Evolutionary conservation across 2,888 invertebrate genomes (phyloP).

Genomic region (Acrobasis repandana): DNA sequence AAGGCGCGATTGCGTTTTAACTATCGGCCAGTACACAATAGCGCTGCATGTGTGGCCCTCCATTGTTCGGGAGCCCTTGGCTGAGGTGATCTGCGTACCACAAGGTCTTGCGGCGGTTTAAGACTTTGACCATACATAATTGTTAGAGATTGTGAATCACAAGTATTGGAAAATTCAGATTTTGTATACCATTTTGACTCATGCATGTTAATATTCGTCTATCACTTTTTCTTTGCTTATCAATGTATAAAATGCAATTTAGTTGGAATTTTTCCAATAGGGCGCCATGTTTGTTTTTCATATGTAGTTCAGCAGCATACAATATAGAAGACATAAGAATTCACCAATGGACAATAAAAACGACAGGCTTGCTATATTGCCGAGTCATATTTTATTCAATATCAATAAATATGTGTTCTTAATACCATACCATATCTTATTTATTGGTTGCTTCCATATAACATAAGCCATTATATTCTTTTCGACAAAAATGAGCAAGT

Average conservation of each 20-base stretch:
- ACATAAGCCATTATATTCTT: too few relatives aligned
- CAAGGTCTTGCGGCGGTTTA: constrained; percentile 19
- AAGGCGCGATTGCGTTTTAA: constrained; percentile 8
- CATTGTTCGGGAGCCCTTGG: constrained; percentile 18
- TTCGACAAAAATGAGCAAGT: too few relatives aligned
- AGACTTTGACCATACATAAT: constrained; percentile 7
- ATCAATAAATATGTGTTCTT: neutral
- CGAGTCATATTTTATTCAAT: neutral
- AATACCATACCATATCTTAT: neutral
- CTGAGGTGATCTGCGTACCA: constrained; percentile 13
- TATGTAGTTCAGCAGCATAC: neutral
- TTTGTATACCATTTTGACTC: too few relatives aligned
- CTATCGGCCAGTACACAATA: constrained; percentile 11
- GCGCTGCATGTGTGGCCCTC: constrained; percentile 16
- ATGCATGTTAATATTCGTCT: too few relatives aligned
- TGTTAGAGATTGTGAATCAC: neutral
- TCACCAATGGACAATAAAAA: neutral
- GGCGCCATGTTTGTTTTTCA: too few relatives aligned
- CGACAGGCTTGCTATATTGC: neutral
- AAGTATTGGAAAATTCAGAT: neutral
- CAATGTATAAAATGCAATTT: too few relatives aligned
- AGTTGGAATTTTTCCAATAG: too few relatives aligned
- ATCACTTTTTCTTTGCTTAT: too few relatives aligned
- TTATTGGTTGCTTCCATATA: neutral
- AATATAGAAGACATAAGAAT: neutral